Percentiles rank a stretch among this genome's conserved stretches.
These are phyloP conservation scores for Tragulus kanchil DNA, from an alignment of 2,113 vertebrate genomes.

Conservation along the genomic window DNA sequence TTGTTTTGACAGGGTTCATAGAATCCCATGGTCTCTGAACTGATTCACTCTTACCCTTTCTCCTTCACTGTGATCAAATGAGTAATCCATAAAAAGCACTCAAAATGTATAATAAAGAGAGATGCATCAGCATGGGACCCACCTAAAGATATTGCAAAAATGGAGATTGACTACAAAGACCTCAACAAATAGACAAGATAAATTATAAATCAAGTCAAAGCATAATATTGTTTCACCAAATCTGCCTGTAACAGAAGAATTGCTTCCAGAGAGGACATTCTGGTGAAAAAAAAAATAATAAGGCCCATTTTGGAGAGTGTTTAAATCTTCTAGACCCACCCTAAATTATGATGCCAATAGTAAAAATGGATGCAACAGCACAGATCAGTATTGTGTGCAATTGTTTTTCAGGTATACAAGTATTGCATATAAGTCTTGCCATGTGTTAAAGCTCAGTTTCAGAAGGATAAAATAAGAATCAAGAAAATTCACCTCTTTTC, in stretches of 20 bases:
- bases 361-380: not conserved
- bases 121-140: not conserved
- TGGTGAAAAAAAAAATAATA: not conserved
- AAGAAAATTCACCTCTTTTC: not conserved
- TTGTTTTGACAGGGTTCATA: not conserved
- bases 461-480: not conserved
- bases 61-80: not conserved
- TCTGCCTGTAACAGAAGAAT: not conserved
- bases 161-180: not conserved
- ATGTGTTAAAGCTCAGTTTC: not conserved
- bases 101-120: not conserved
- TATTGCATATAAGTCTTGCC: not conserved
- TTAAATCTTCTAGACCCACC: not conserved
- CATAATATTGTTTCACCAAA: not conserved
- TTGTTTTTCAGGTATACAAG: not conserved
- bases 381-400: not conserved
- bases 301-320: not conserved
- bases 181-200: not conserved
- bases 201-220: not conserved
- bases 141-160: not conserved
- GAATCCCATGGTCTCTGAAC: not conserved
- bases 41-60: not conserved
- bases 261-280: not conserved
- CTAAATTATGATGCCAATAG: not conserved
- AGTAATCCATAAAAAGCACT: not conserved